Base-by-base conservation (phyloP, 1,140 invertebrate species). In the Platorchestia sp. region DNA sequence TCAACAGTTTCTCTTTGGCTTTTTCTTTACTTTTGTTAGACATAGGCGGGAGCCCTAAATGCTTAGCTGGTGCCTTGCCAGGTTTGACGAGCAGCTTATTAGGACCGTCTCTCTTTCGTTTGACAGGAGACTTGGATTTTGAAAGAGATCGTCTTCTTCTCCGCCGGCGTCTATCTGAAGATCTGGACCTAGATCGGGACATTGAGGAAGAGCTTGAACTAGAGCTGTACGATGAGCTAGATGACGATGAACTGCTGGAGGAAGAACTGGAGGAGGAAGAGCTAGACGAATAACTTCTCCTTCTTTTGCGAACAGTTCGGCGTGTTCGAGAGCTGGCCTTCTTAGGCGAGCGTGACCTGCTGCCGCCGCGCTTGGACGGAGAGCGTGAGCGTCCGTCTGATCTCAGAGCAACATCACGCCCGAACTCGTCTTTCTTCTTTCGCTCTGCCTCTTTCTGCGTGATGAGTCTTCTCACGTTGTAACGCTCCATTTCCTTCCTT, bases 401-500 rank as follows among this genome's bases (percentile, higher is more conserved):
- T 95, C 97, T 95, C 95, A 96, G 0, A 97, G 97, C 86, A 14
- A 98, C 97, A 97, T 98, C 98, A n/a, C 98, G 97, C 0, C 98
- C 98, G 97, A 98, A 99, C 51, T 98, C 98, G 97, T 99, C 98
- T 97, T 98, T 98, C 47, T 97, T 97, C 42, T 97, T 97, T n/a
- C 98, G 97, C 95, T 96, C 96, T 41, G 96, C 96, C 45, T 96
- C 96, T 86, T 96, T 96, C 75, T 97, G 97, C 0, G 98, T 98
- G 36, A 99, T 98, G 53, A 99, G 97, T 96, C 98, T 98, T 42
- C 98, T 97, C 0, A 99, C 98, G 97, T 99, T 98, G 96, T 99
- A 99, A 36, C 98, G 97, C 96, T 98, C 98, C 44, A 99, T 97
- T 96, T 99, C 98, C 96, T 98, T 96, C 89, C 96, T 96, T 91